Evolutionary conservation across 2,888 invertebrate species (phyloP).

Genomic region (Brenthis ino): DNA sequence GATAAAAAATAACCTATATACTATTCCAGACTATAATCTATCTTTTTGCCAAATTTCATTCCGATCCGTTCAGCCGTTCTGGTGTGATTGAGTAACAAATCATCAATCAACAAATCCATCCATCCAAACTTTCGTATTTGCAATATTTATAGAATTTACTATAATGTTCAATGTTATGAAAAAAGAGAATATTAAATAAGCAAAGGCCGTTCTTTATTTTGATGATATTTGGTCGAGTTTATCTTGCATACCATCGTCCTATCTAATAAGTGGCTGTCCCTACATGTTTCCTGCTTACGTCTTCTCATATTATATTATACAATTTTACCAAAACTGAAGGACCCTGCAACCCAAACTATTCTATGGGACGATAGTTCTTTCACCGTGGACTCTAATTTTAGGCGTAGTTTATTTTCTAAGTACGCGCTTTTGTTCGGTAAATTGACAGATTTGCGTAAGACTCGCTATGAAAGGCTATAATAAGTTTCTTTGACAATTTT

Average conservation of each 20-base stretch:
- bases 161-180: neutral
- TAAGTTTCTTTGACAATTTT: constrained; percentile 31
- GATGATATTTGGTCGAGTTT: constrained; percentile 38
- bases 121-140: neutral
- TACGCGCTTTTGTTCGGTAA: constrained; percentile 44
- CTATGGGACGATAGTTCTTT: constrained; percentile 24
- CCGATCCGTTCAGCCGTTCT: too few relatives aligned
- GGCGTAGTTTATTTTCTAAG: constrained; percentile 44
- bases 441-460: constrained; percentile 40
- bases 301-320: constrained; percentile 46
- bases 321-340: constrained; percentile 36
- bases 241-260: constrained; percentile 44
- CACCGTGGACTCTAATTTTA: constrained; percentile 38
- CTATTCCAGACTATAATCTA: too few relatives aligned
- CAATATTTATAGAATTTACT: neutral
- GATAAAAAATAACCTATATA: too few relatives aligned
- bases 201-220: constrained; percentile 20
- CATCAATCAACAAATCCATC: too few relatives aligned
- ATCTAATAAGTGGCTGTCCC: constrained; percentile 48
- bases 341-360: constrained; percentile 8
- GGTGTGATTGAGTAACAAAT: too few relatives aligned
- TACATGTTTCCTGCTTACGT: constrained; percentile 53
- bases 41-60: too few relatives aligned
- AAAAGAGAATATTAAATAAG: constrained; percentile 8
- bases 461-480: constrained; percentile 21